Base-by-base conservation (phyloP, 2,113 vertebrate species). In the Heptranchias perlo region DNA sequence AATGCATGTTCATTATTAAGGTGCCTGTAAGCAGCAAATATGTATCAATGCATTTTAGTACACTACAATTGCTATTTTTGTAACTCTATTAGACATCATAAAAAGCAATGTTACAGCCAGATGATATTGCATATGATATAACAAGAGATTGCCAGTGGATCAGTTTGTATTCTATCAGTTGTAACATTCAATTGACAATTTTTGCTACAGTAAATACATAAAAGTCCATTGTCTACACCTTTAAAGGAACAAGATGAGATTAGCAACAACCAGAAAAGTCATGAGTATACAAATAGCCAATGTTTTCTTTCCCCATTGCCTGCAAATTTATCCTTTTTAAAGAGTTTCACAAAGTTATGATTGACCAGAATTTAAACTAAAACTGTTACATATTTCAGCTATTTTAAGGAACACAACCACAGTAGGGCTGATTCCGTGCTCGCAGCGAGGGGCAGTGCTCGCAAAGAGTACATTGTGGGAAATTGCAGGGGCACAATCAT, bases 1-100 rank as follows among this genome's bases (percentile, higher is more conserved):
- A 99, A 97, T 25, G 99, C 99, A 13, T 99, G 99, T 97, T 99
- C 99, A 96, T 97, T 99, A 98, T 99, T 99, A 98, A 99, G 98
- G 98, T 99, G 99, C 98, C 99, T 99, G 96, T 65, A 96, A 93
- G 35, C 64, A 62, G 96, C 73, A 95, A 95, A 95, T 52, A 95
- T 95, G 31, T 31, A 69, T 52, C 64, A 95, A 44, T n/a, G 23
- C 93, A 67, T 47, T 94, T 94, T 69, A 31, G 65, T 95, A 28
- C 7, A 95, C 28, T 4, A 95, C 47, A 69, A 73, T 73, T 52
- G 94, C 62, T 49, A 69, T 69, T 95, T 94, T 39, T 69, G 65
- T 52, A 95, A 52, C 44, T 28, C 25, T 35, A 49, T 52, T 52
- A 47, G 44, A 31, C 25, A 67, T 95, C 25, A 31, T 28, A 52